phyloP scores from a whole-genome alignment of 92 coral and sea anemone species.

The Phymanthus crucifer region DNA sequence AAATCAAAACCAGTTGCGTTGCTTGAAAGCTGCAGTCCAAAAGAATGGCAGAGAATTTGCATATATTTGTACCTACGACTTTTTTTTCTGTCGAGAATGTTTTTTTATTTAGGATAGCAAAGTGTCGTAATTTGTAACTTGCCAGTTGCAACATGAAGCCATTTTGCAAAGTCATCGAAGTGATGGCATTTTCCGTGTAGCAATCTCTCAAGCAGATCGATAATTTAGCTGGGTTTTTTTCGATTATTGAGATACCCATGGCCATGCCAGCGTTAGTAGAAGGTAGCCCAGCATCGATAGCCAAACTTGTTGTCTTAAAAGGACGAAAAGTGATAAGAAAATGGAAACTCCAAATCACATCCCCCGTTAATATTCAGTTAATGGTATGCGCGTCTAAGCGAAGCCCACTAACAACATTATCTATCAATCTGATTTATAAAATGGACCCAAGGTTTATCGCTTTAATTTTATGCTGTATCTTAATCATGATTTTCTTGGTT shows the following conservation, averaged over 20 bases:
- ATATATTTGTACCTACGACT: constrained; percentile 15
- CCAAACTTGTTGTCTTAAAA: not conserved
- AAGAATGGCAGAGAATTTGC: constrained; percentile 7
- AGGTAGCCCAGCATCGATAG: not conserved
- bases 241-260: not conserved
- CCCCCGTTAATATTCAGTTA: not conserved
- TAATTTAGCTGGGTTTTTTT: not conserved
- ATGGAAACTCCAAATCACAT: not conserved
- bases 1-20: constrained; percentile 4
- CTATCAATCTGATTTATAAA: not conserved
- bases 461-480: not conserved
- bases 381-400: not conserved
- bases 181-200: not conserved
- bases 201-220: not conserved
- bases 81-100: constrained; percentile 9
- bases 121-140: not conserved
- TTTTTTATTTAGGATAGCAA: not conserved
- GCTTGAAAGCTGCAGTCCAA: not conserved
- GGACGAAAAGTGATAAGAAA: not conserved
- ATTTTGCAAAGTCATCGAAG: not conserved
- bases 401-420: not conserved
- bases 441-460: not conserved
- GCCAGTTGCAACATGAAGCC: not conserved
- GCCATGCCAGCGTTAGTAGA: not conserved
- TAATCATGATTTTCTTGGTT: not conserved